Evolutionary conservation across 2,113 vertebrate genomes (phyloP), one percentile per base, ranked within the genome.

Genomic region (Dryoscopus gambensis): DNA sequence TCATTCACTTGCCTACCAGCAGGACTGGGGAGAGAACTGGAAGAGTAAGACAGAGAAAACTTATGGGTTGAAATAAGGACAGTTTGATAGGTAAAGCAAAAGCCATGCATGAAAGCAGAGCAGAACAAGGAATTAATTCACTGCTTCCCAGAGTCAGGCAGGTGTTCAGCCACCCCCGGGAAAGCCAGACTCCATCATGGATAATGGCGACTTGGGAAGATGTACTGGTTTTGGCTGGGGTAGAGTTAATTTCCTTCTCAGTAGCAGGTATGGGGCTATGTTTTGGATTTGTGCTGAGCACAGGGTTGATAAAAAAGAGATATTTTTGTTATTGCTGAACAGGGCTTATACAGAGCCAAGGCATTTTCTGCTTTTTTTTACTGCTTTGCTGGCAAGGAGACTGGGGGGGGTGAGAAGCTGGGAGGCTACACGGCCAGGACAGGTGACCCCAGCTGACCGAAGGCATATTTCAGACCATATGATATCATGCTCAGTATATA

Each of bases 1-100:
- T 70, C 0, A 0, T 18, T 35, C 42, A 56, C 22, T 70, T 2
- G 5, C 18, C 18, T 27, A 42, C 22, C 42, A 42, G 27, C 19
- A 35, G 15, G 10, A 14, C 5, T 30, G 11, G 10, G 18, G 31
- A 63, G 42, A 70, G 71, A 70, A 37, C 15, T 17, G 31, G 35
- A 35, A 63, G 35, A 37, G 17, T 49, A 23, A 42, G 23, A 42
- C 0, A 0, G 27, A 47, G 28, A 33, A 87, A 62, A 63, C 8
- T 14, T 6, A 2, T 17, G 25, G 18, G 7, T 17, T 69, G 40
- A 49, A 39, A 70, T 55, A 47, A 40, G 20, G 27, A 37, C 47
- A 37, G 31, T 49, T 35, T 69, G 35, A 37, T 56, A 63, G 12
- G 10, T 16, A 77, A 62, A 63, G 40, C 6, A 63, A 68, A 76